Evolutionary conservation across 2,797 vertebrate genomes (phyloP).

Genomic region (Morus bassanus): DNA sequence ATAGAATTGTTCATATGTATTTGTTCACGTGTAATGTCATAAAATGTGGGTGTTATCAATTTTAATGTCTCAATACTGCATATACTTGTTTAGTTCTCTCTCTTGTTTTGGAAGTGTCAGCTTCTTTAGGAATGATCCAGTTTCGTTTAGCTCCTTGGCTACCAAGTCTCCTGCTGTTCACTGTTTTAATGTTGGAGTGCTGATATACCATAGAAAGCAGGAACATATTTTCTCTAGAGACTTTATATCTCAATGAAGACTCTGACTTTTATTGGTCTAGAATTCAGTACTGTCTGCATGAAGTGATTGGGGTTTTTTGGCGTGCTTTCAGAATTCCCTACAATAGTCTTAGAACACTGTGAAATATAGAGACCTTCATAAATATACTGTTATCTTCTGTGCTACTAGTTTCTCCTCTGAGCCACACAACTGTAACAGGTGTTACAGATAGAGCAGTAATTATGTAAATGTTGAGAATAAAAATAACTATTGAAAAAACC

Average conservation of each 20-base stretch:
- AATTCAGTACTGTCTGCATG: background rate
- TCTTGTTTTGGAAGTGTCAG: background rate
- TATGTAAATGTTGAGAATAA: background rate
- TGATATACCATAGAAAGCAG: background rate
- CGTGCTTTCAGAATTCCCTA: background rate
- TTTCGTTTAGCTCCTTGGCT: background rate
- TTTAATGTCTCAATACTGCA: background rate
- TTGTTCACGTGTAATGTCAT: background rate
- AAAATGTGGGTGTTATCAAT: background rate
- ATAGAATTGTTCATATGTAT: background rate
- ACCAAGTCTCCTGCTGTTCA: background rate
- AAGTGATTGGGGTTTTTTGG: background rate
- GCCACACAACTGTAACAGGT: slow-evolving; percentile 16
- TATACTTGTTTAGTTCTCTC: background rate
- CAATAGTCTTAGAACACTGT: background rate
- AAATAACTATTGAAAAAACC: background rate
- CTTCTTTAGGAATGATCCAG: background rate
- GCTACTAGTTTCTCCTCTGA: background rate
- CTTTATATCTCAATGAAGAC: background rate
- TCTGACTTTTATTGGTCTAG: background rate
- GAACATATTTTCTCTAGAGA: background rate
- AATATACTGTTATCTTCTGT: background rate
- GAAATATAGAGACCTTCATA: background rate
- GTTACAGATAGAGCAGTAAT: background rate
- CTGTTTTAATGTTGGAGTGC: background rate